Percentiles rank a stretch among this genome's conserved stretches.
phyloP scores from a whole-genome alignment of 64 coral and sea anemone species.

The Astreopora myriophthalma region DNA sequence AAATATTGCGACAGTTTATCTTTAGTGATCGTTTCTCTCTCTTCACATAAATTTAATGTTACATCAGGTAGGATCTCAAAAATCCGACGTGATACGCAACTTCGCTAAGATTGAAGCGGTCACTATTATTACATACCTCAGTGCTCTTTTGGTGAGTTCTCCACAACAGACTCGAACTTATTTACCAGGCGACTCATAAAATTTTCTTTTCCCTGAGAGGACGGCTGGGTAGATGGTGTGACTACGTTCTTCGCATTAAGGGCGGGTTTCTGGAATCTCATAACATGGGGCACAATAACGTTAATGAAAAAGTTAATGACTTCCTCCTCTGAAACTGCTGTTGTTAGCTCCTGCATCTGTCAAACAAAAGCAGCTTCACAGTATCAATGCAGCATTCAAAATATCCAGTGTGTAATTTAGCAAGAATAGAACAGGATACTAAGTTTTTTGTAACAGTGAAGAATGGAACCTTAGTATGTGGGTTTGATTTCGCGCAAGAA shows the following conservation, averaged over 20 bases:
- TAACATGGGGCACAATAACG: background rate
- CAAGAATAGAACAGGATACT: background rate
- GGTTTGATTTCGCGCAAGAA: background rate
- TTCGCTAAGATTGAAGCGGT: background rate
- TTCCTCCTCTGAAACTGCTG: background rate
- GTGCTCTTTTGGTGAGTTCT: background rate
- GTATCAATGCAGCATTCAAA: too few relatives aligned
- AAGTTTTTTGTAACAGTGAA: background rate
- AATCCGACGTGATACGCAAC: background rate
- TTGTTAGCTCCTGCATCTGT: conserved; percentile 10
- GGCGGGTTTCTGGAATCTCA: background rate
- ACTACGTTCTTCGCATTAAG: background rate
- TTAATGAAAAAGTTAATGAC: background rate
- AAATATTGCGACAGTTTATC: background rate
- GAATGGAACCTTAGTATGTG: background rate
- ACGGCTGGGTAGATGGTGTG: background rate
- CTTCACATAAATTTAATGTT: background rate
- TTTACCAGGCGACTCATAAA: background rate
- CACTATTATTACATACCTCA: background rate
- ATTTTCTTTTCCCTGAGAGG: background rate
- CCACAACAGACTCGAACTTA: background rate
- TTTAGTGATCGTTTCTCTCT: background rate
- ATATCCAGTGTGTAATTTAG: background rate
- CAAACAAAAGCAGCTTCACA: background rate
- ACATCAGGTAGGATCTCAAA: background rate